Base-by-base conservation (phyloP, 2,113 vertebrate genomes). In the Clarias gariepinus region DNA sequence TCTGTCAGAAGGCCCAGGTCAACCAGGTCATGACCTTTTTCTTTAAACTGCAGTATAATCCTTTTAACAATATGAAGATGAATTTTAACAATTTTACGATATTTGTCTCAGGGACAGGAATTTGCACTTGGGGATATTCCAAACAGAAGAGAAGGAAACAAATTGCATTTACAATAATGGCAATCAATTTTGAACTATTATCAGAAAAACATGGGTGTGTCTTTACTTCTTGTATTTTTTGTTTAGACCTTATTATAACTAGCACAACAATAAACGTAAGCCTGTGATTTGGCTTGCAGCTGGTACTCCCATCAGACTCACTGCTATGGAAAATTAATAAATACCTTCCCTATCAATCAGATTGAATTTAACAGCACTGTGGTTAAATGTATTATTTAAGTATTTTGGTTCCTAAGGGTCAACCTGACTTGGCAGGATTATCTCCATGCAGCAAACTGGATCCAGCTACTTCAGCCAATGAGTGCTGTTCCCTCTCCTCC, bases 401-500 rank as follows among this genome's bases (percentile, higher is more conserved):
- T 58, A 55, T 69, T 57, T 81, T 41, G 74, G 61, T 66, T 84
- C 10, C 3, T 15, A 16, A 53, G 36, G 36, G 57, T 41, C 33
- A 63, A 28, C 77, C 25, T 16, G 81, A 10, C 52, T 53, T 77
- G 84, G 33, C 60, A 68, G 60, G 63, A 63, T 16, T 21, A 36
- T 78, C 8, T 64, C 61, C 16, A 36, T 57, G 36, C 81, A 60
- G 63, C 58, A 60, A 47, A 71, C 57, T 3, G 28, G 36, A 71
- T 73, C 25, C 82, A 36, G 55, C 28, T 79, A 85, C 83, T 82
- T 88, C 41, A 85, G 78, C 78, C 55, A 33, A 28, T 18, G 79
- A 88, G 78, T 81, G 69, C 71, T 33, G 68, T 47, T 85, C 68
- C 58, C 78, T 87, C 71, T 80, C 52, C 60, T 88, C 66, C 68